phyloP scores from a whole-genome alignment of 2,797 vertebrate species.

The Anabacerthia variegaticeps region DNA sequence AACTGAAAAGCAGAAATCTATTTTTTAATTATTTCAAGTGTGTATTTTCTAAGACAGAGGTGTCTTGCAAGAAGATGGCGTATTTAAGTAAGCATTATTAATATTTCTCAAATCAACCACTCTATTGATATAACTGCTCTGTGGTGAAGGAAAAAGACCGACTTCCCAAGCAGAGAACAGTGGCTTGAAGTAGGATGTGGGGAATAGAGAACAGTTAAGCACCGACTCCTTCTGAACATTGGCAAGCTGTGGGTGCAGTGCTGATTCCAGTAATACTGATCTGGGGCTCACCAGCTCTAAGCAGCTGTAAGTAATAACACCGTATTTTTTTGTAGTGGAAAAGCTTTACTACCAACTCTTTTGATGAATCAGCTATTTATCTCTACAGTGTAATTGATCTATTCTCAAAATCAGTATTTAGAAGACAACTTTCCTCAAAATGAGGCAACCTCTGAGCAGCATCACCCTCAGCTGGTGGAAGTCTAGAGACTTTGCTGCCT shows the following conservation, averaged over 20 bases:
- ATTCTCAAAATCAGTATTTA: background rate
- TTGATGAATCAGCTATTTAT: background rate
- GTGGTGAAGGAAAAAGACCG: background rate
- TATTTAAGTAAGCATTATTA: background rate
- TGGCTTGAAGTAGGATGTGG: background rate
- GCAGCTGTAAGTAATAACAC: background rate
- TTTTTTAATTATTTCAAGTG: background rate
- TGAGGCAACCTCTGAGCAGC: background rate
- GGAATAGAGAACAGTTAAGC: background rate
- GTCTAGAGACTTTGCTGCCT: background rate
- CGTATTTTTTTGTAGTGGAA: background rate
- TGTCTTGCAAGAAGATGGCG: background rate
- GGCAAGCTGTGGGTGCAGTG: background rate
- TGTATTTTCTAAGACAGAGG: background rate
- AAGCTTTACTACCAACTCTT: background rate
- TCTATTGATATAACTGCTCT: background rate
- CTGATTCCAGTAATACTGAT: background rate
- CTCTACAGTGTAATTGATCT: background rate
- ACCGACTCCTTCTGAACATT: background rate
- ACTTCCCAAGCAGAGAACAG: background rate
- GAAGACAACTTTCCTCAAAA: background rate
- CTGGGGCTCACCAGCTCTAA: background rate
- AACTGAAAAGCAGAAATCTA: background rate
- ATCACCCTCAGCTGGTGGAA: background rate
- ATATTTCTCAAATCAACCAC: background rate